Percentiles rank a stretch among this genome's conserved stretches.
phyloP scores from a whole-genome alignment of 2,797 vertebrate genomes.

The Gila robusta region DNA sequence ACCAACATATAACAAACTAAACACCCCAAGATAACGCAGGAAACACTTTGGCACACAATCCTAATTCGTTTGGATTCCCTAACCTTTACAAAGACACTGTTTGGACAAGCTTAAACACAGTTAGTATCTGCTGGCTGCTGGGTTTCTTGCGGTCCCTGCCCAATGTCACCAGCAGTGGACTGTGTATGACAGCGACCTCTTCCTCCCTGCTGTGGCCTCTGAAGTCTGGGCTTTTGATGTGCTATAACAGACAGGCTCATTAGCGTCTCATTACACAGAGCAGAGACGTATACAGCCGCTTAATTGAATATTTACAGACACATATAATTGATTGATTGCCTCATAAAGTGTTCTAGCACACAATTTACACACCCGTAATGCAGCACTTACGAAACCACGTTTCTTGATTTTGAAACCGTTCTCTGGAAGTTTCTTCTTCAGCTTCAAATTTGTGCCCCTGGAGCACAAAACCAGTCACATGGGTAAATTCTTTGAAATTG shows the following conservation, averaged over 20 bases:
- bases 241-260: conserved; percentile 74
- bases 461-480: no score
- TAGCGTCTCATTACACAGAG: conserved; percentile 63
- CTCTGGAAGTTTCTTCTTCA: background rate
- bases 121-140: conserved; percentile 12
- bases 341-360: background rate
- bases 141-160: conserved; percentile 6
- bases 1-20: background rate
- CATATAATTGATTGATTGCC: conserved; percentile 25
- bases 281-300: conserved; percentile 63
- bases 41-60: background rate
- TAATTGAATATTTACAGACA: conserved; percentile 44
- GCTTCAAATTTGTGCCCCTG: no score
- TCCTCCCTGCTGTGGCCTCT: conserved; percentile 53
- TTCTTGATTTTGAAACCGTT: background rate
- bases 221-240: conserved; percentile 77
- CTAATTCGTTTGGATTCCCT: background rate
- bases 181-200: conserved; percentile 42
- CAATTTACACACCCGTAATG: conserved; percentile 1
- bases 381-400: background rate
- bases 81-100: conserved; percentile 35
- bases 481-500: no score
- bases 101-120: conserved; percentile 15
- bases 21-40: background rate
- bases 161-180: conserved; percentile 35